A percentile compares a stretch with the other conserved stretches of the same genome.
Evolutionary conservation across 2,888 invertebrate genomes (phyloP).

Genomic region (Uloborus plumipes): DNA sequence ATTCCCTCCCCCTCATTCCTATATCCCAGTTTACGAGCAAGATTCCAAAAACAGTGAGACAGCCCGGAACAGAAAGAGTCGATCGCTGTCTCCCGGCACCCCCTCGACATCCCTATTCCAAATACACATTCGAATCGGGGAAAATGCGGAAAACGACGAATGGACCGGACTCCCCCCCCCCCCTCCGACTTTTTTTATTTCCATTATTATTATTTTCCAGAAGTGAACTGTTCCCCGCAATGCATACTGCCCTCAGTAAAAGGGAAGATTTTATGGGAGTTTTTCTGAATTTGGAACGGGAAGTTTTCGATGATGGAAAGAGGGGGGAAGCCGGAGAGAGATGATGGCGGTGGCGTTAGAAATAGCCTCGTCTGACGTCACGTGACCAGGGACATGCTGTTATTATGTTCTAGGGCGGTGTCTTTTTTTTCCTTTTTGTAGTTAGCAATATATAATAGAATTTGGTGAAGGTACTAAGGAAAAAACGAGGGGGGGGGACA

Average conservation of each 20-base stretch:
- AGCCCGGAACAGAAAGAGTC: not conserved
- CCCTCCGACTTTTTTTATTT: no score
- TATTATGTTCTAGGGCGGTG: constrained; percentile 62
- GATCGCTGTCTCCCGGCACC: not conserved
- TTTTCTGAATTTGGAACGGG: constrained; percentile 58
- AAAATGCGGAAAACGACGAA: constrained; percentile 29
- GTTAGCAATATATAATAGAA: constrained; percentile 61
- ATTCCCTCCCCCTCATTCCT: constrained; percentile 5
- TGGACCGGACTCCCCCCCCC: constrained; percentile 13
- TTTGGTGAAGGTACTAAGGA: constrained; percentile 24
- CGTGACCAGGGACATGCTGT: constrained; percentile 55
- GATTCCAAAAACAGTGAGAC: constrained; percentile 53
- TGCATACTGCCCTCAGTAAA: constrained; percentile 12
- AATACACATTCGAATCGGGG: constrained; percentile 56
- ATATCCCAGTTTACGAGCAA: constrained; percentile 2
- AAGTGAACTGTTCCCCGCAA: constrained; percentile 21
- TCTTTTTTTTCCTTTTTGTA: constrained; percentile 37
- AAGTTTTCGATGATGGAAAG: constrained; percentile 10
- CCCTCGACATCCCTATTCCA: constrained; percentile 38
- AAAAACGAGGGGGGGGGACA: constrained; percentile 6
- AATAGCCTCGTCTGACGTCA: constrained; percentile 50
- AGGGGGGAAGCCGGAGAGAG: constrained; percentile 11
- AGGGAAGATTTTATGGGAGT: constrained; percentile 62
- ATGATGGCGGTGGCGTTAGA: constrained; percentile 36
- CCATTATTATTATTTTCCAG: constrained; percentile 19